Evolutionary conservation across 2,797 vertebrate species (phyloP).

Genomic region (Lutjanus campechanus): DNA sequence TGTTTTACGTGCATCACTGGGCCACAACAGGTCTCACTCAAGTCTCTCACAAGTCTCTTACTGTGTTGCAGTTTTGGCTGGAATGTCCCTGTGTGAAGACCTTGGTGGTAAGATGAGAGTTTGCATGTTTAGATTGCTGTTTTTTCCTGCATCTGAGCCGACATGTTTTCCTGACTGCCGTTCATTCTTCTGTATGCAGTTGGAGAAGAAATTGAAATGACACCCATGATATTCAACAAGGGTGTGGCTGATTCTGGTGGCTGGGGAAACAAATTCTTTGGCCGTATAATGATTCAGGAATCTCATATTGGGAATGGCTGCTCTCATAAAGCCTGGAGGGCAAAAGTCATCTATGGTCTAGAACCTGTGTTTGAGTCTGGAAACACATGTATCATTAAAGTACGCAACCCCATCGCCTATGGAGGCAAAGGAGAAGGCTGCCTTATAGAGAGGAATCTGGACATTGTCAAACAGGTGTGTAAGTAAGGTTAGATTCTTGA

Average conservation of each 20-base stretch:
- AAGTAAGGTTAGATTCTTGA: conserved; percentile 1
- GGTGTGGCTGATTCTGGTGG: conserved; percentile 92
- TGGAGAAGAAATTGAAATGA: conserved; percentile 98
- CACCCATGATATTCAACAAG: conserved; percentile 92
- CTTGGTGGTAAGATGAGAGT: conserved; percentile 87
- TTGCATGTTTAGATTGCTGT: background rate
- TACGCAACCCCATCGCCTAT: conserved; percentile 89
- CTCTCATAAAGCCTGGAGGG: conserved; percentile 90
- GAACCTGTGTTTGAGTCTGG: conserved; percentile 95
- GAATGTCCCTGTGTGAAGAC: conserved; percentile 90
- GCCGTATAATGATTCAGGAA: conserved; percentile 91
- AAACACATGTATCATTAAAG: conserved; percentile 91
- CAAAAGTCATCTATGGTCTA: conserved; percentile 95
- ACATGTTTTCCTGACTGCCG: background rate
- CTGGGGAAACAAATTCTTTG: conserved; percentile 95
- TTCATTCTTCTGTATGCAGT: conserved; percentile 78
- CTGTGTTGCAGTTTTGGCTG: conserved; percentile 86
- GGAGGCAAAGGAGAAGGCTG: conserved; percentile 91
- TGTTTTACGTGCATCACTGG: background rate
- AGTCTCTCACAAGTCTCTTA: conserved; percentile 6
- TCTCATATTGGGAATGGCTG: conserved; percentile 81
- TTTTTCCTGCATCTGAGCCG: background rate
- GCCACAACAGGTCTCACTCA: background rate
- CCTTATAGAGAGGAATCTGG: conserved; percentile 92
- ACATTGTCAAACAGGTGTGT: conserved; percentile 91